These are phyloP conservation scores for Gymnothorax reevesii DNA, from an alignment of 2,797 vertebrate species.

Conservation along the genomic window DNA sequence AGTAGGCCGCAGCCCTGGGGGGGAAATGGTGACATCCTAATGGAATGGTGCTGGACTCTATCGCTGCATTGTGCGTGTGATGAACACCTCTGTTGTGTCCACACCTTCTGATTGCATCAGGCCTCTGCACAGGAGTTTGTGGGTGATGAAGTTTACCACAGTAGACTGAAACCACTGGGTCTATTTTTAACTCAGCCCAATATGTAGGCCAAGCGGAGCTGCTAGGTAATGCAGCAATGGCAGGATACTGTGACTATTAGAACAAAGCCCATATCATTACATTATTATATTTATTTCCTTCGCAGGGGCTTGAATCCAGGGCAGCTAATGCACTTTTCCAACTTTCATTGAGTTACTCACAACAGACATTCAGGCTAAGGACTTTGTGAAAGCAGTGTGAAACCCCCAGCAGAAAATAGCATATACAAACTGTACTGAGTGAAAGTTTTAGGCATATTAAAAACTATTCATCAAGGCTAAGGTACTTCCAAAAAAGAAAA, in stretches of 20 bases:
- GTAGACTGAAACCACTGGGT: not conserved
- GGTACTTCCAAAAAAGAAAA: no score
- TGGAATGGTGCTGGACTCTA: slow-evolving; percentile 37
- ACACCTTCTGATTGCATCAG: slow-evolving; percentile 3
- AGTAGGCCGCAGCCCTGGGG: slow-evolving; percentile 19
- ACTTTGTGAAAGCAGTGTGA: not conserved
- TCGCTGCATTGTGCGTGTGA: slow-evolving; percentile 29
- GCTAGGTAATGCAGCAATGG: not conserved
- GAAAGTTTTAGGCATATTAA: no score
- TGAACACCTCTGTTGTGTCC: slow-evolving; percentile 21
- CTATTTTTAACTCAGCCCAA: slow-evolving; percentile 39
- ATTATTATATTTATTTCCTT: not conserved
- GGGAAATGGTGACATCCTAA: slow-evolving; percentile 40
- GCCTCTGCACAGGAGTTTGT: slow-evolving; percentile 14
- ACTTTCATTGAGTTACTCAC: not conserved
- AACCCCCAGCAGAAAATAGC: not conserved
- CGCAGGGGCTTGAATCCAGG: not conserved
- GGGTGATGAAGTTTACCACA: slow-evolving; percentile 39
- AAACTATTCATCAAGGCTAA: no score
- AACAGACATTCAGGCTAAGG: not conserved
- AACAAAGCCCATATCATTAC: not conserved
- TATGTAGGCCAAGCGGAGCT: not conserved
- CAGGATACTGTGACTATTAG: not conserved
- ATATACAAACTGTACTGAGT: not conserved
- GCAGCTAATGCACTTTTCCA: not conserved